phyloP scores from a whole-genome alignment of 23 tunicate species.

The Botrylloides violaceus region DNA sequence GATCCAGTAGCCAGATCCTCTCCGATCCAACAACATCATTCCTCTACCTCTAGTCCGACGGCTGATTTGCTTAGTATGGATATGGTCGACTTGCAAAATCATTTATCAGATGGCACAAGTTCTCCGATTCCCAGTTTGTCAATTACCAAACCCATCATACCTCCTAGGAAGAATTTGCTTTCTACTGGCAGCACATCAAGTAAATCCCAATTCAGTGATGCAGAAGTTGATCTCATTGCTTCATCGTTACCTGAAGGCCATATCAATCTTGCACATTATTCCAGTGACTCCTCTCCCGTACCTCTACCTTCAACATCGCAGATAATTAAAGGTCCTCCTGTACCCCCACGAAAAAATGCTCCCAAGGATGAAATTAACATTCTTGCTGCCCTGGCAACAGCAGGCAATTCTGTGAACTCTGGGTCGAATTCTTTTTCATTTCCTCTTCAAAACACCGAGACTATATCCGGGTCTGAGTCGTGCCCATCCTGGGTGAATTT shows the following conservation, averaged over 20 bases:
- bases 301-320: neutral
- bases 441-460: neutral
- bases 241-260: conserved; percentile 10
- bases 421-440: neutral
- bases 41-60: conserved; percentile 1
- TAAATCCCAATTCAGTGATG: neutral
- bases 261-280: conserved; percentile 6
- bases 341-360: conserved; percentile 16
- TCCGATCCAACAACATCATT: neutral
- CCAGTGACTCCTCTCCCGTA: neutral
- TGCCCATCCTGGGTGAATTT: conserved; percentile 19
- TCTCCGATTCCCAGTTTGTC: neutral
- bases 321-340: conserved; percentile 2
- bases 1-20: neutral
- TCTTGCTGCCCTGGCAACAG: neutral
- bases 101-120: neutral
- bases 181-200: conserved; percentile 8
- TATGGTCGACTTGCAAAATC: conserved; percentile 18
- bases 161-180: conserved; percentile 17
- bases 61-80: conserved; percentile 16
- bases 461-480: neutral
- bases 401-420: neutral
- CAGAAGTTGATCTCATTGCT: conserved; percentile 7
- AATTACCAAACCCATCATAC: conserved; percentile 15
- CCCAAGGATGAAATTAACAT: neutral